phyloP scores from a whole-genome alignment of 2,797 vertebrate genomes.

The Okamejei kenojei region DNA sequence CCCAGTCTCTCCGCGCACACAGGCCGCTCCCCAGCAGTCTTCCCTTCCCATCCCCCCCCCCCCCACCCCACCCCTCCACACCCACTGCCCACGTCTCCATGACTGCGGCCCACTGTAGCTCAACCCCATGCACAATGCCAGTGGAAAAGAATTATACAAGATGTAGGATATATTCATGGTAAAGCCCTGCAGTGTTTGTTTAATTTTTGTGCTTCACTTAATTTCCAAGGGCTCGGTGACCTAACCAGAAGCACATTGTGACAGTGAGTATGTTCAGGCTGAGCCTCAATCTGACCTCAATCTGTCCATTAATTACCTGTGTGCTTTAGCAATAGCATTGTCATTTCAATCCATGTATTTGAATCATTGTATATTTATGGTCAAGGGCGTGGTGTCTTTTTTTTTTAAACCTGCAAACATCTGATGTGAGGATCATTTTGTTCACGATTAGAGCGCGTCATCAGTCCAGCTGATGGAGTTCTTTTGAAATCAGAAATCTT shows the following conservation, averaged over 20 bases:
- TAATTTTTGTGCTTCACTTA: background rate
- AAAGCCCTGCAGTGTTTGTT: background rate
- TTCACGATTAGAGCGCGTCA: background rate
- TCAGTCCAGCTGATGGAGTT: background rate
- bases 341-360: background rate
- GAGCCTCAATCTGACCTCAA: background rate
- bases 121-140: too few relatives aligned
- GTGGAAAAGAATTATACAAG: background rate
- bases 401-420: background rate
- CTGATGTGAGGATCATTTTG: background rate
- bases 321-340: background rate
- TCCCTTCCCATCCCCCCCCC: too few relatives aligned
- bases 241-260: background rate
- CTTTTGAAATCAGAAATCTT: background rate
- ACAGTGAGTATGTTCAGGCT: background rate
- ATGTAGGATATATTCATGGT: background rate
- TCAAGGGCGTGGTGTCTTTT: background rate
- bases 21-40: too few relatives aligned
- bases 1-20: too few relatives aligned
- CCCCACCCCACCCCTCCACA: too few relatives aligned
- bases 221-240: background rate
- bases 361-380: background rate
- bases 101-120: too few relatives aligned
- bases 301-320: too few relatives aligned
- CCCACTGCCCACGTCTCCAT: too few relatives aligned